Conservation (phyloP, 2,113 vertebrate species). For the Campylorhamphus procurvoides region DNA sequence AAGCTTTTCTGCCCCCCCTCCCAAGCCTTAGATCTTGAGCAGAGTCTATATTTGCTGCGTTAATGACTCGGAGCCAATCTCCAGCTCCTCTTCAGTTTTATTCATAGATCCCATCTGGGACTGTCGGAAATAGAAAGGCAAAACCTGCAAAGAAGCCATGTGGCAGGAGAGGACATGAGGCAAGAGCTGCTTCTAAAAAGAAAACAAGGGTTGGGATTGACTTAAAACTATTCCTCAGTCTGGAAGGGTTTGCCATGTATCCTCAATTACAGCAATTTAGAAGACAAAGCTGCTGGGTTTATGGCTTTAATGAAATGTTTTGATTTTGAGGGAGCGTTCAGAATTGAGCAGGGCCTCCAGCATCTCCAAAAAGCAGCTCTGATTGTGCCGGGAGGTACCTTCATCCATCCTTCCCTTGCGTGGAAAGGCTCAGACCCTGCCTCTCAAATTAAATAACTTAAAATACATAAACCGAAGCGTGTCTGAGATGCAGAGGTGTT, state of each 20-base stretch:
- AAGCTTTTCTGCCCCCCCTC: not conserved
- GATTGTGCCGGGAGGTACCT: not conserved
- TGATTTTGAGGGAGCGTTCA: not conserved
- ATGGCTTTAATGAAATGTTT: not conserved
- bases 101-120: constrained; percentile 69
- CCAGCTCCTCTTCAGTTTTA: constrained; percentile 58
- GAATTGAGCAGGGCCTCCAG: not conserved
- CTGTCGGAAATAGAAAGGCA: constrained; percentile 64
- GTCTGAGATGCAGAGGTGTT: not conserved
- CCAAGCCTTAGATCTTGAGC: constrained; percentile 5
- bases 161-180: constrained; percentile 50
- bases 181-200: constrained; percentile 6
- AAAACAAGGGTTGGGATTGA: not conserved
- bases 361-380: not conserved
- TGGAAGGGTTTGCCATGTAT: not conserved
- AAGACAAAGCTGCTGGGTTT: not conserved
- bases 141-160: constrained; percentile 48
- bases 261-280: not conserved
- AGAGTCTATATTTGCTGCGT: constrained; percentile 49
- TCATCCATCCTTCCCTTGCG: not conserved
- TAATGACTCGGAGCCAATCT: constrained; percentile 64
- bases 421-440: not conserved
- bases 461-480: not conserved
- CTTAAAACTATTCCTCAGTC: not conserved
- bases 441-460: not conserved